phyloP scores from a whole-genome alignment of 2,113 vertebrate genomes.

The Odontophorus gujanensis region DNA sequence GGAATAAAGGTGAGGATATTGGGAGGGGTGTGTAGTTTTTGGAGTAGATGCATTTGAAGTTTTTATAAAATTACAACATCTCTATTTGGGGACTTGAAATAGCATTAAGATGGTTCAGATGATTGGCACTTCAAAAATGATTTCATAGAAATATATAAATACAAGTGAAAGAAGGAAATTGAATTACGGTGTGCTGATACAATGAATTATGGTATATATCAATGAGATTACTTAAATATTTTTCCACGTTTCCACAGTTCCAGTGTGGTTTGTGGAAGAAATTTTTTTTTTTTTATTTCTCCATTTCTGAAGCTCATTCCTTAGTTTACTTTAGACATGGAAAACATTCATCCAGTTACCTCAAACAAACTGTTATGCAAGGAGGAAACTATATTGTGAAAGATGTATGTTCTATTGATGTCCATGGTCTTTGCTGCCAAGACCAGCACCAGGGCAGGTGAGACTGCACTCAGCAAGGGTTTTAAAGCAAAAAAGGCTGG shows the following conservation, averaged over 20 bases:
- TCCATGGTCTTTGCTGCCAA: neutral
- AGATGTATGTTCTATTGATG: neutral
- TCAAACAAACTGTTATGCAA: neutral
- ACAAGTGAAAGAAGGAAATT: neutral
- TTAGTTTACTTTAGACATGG: neutral
- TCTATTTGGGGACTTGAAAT: neutral
- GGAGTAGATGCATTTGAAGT: neutral
- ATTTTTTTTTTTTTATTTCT: neutral
- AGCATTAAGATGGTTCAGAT: neutral
- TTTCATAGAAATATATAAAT: neutral
- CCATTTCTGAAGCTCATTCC: neutral
- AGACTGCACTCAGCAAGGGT: too few species aligned
- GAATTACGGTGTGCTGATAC: neutral
- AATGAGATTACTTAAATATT: neutral
- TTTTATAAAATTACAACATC: neutral
- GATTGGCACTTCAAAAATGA: neutral
- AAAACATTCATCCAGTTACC: neutral
- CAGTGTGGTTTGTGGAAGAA: neutral
- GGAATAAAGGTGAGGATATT: slow-evolving; percentile 78
- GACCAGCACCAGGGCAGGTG: too few species aligned
- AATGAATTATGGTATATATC: neutral
- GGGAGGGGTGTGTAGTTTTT: neutral
- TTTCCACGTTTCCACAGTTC: neutral
- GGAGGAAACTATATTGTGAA: neutral
- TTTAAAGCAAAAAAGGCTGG: too few species aligned